Percentiles rank a stretch among this genome's conserved stretches.
Evolutionary conservation across 2,888 invertebrate species (phyloP).

Genomic region (Cynaeus angustus): DNA sequence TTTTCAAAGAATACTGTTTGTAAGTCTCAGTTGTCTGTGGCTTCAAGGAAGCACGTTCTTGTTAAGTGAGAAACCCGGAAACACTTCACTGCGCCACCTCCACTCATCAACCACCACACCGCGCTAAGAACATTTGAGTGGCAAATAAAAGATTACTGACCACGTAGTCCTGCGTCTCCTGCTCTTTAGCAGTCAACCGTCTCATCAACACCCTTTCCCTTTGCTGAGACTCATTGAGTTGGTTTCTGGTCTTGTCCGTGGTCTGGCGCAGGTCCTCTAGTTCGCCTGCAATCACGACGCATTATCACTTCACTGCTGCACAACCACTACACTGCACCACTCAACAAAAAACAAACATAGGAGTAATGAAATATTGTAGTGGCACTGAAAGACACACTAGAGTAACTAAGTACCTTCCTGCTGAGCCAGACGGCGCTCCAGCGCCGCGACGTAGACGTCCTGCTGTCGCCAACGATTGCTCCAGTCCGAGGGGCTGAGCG

Average conservation of each 20-base stretch:
- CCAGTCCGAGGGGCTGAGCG: constrained; percentile 79
- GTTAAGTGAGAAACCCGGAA: constrained; percentile 4
- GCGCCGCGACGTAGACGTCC: constrained; percentile 83
- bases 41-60: background rate
- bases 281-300: constrained; percentile 76
- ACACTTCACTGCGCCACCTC: constrained; percentile 23
- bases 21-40: constrained; percentile 3
- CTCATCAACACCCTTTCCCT: constrained; percentile 94
- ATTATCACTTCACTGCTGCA: constrained; percentile 46
- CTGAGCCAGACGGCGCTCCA: constrained; percentile 83
- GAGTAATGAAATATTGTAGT: constrained; percentile 34
- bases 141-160: constrained; percentile 76
- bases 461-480: constrained; percentile 83
- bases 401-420: constrained; percentile 82
- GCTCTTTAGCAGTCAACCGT: constrained; percentile 94
- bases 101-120: constrained; percentile 53
- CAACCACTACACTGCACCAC: constrained; percentile 61
- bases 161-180: constrained; percentile 96
- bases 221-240: constrained; percentile 89
- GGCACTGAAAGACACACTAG: constrained; percentile 52
- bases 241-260: constrained; percentile 86
- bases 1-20: background rate
- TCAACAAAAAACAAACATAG: constrained; percentile 33
- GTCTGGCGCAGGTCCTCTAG: constrained; percentile 82
- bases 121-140: constrained; percentile 68